These are phyloP conservation scores for Uromys caudimaculatus DNA, from an alignment of 2,797 vertebrate species.

Conservation along the genomic window DNA sequence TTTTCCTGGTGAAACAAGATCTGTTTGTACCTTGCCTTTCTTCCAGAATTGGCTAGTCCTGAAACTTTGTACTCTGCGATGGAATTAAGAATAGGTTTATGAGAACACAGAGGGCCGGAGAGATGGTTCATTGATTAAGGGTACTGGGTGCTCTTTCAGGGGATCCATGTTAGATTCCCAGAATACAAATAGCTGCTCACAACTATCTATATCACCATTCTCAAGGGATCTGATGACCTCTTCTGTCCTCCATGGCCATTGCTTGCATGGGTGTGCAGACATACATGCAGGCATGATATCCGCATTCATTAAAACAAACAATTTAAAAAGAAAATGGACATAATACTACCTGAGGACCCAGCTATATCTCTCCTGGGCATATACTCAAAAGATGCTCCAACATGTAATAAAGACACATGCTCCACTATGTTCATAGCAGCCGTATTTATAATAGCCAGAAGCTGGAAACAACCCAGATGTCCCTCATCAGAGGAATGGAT, in stretches of 20 bases:
- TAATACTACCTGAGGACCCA: too few relatives aligned
- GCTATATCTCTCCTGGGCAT: too few relatives aligned
- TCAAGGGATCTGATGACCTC: background rate
- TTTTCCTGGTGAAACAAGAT: background rate
- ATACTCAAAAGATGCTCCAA: too few relatives aligned
- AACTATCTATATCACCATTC: background rate
- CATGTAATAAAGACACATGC: too few relatives aligned
- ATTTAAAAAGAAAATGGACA: constrained; percentile 6
- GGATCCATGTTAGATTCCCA: background rate
- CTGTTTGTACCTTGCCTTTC: background rate
- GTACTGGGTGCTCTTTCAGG: background rate
- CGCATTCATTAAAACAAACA: background rate
- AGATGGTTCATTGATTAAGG: background rate
- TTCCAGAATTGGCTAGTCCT: background rate
- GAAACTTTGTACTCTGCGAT: background rate
- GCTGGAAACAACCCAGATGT: too few relatives aligned
- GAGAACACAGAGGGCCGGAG: background rate
- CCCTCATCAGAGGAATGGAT: too few relatives aligned
- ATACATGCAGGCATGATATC: too few relatives aligned
- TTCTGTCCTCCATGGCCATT: background rate
- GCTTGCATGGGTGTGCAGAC: background rate
- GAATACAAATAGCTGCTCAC: background rate
- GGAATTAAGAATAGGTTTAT: constrained; percentile 54
- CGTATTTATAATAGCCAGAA: too few relatives aligned
- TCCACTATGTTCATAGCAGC: too few relatives aligned